Evolutionary conservation across 2,113 vertebrate genomes (phyloP).

Genomic region (Bos indicus): DNA sequence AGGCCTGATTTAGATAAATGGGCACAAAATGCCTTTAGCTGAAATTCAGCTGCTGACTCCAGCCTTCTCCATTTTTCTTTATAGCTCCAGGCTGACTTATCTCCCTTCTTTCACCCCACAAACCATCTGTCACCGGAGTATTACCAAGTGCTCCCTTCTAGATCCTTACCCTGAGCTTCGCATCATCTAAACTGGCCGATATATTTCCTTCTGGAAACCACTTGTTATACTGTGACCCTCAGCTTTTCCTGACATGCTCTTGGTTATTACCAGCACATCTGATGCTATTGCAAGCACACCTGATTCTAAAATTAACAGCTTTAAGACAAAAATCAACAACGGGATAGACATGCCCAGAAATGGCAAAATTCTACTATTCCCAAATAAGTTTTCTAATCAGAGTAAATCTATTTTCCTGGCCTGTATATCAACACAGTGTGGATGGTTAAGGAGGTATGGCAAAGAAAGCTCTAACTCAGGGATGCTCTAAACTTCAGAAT

Average conservation of each 20-base stretch:
- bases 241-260: background rate
- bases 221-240: background rate
- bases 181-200: background rate
- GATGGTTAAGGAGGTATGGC: background rate
- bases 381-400: background rate
- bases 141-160: background rate
- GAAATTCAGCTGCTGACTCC: conserved; percentile 40
- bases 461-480: background rate
- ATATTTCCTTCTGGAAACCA: background rate
- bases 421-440: background rate
- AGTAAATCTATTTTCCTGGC: background rate
- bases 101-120: background rate
- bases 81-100: conserved; percentile 9
- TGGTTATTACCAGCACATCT: background rate
- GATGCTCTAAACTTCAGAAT: background rate
- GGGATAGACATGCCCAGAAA: background rate
- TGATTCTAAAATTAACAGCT: background rate
- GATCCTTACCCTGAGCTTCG: background rate
- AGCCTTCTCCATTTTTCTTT: conserved; percentile 17
- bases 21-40: background rate
- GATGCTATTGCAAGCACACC: background rate
- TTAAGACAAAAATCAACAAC: background rate
- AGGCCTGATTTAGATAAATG: conserved; percentile 49
- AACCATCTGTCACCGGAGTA: background rate
- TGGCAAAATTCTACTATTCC: background rate